Evolutionary conservation across 2,888 invertebrate genomes (phyloP).

Genomic region (Lycocerus yunnanus): DNA sequence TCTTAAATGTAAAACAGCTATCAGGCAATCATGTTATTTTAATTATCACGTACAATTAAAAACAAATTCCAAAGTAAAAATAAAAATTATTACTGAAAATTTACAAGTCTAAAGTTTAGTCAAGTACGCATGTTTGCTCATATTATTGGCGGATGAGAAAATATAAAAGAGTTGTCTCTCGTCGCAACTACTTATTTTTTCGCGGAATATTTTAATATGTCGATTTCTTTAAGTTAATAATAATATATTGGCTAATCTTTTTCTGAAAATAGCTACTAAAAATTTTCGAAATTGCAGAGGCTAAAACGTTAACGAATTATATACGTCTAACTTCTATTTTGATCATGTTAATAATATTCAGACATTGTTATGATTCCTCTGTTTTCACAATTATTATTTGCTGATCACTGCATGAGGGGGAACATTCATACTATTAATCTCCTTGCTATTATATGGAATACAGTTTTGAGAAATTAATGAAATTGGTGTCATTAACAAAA

Average conservation of each 20-base stretch:
- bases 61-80: too few species aligned
- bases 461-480: background rate
- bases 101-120: too few species aligned
- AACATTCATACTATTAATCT: background rate
- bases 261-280: constrained; percentile 4
- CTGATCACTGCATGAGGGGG: background rate
- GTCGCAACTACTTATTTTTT: too few species aligned
- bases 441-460: background rate
- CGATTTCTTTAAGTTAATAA: too few species aligned
- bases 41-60: too few species aligned
- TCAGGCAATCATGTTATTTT: too few species aligned
- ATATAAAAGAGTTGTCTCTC: too few species aligned
- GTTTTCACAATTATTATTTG: background rate
- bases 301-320: background rate
- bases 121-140: too few species aligned
- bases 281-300: constrained; percentile 1
- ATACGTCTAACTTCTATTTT: background rate
- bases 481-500: background rate
- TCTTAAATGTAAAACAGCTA: background rate
- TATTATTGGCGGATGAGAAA: too few species aligned
- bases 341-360: background rate
- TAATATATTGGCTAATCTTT: background rate
- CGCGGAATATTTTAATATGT: too few species aligned
- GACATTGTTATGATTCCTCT: background rate
- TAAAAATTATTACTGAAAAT: too few species aligned